Evolutionary conservation across 2,113 vertebrate genomes (phyloP).

Genomic region (Phylloscopus trochilus): DNA sequence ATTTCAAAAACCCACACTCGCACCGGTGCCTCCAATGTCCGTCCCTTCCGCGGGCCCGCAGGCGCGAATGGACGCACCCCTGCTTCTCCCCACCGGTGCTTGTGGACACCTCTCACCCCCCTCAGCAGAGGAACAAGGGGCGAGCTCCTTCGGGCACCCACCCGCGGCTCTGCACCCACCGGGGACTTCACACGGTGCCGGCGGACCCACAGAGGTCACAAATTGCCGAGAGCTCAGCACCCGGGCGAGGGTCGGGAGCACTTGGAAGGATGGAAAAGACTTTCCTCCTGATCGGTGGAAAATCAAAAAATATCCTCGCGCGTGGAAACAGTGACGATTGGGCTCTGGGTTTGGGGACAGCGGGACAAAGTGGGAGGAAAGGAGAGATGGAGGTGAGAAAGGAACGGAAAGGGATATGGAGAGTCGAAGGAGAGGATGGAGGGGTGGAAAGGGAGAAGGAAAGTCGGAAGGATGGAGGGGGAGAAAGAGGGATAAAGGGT

Average conservation of each 20-base stretch:
- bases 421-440: background rate
- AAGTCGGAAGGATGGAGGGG: background rate
- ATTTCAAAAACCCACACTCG: background rate
- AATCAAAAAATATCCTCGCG: background rate
- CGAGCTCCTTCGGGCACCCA: background rate
- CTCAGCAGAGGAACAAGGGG: background rate
- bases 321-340: background rate
- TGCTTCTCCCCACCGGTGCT: background rate
- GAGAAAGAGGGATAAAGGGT: background rate
- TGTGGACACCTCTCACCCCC: background rate
- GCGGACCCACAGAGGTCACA: background rate
- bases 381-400: background rate
- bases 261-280: background rate
- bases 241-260: background rate
- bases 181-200: background rate
- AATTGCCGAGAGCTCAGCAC: background rate
- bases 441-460: background rate
- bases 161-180: background rate
- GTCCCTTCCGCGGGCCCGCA: background rate
- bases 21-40: background rate
- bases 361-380: background rate
- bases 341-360: background rate
- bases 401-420: background rate
- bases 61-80: background rate
- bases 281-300: background rate